Percentiles rank a stretch among this genome's conserved stretches.
These are phyloP conservation scores for Berghia stephanieae DNA, from an alignment of 1,140 invertebrate species.

Conservation along the genomic window DNA sequence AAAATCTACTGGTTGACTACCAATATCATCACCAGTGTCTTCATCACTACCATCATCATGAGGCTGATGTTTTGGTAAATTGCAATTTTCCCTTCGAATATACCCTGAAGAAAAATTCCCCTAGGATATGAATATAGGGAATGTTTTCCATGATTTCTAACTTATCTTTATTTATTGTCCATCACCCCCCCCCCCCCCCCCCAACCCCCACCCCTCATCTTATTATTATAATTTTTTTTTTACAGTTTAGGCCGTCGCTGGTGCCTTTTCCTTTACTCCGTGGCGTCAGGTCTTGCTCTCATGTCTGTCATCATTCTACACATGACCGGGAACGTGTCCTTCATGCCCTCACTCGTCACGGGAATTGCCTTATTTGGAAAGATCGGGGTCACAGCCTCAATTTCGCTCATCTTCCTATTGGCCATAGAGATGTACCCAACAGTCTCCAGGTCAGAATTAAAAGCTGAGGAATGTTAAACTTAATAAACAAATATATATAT, in stretches of 20 bases:
- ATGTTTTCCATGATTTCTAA: not conserved
- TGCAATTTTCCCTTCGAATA: too few species aligned
- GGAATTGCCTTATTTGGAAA: slow-evolving; percentile 57
- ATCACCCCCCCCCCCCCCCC: not conserved
- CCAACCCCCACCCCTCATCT: not conserved
- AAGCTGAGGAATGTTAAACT: too few species aligned
- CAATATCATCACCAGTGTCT: too few species aligned
- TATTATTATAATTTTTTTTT: slow-evolving; percentile 12
- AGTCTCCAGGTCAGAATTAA: too few species aligned
- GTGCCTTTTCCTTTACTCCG: slow-evolving; percentile 58
- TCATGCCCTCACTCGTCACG: slow-evolving; percentile 46
- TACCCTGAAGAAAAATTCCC: not conserved
- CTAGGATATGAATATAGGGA: not conserved
- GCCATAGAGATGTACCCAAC: too few species aligned
- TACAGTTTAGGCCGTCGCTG: slow-evolving; percentile 57
- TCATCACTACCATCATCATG: too few species aligned
- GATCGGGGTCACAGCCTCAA: slow-evolving; percentile 52
- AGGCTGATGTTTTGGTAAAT: too few species aligned
- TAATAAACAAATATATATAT: too few species aligned
- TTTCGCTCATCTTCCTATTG: slow-evolving; percentile 47
- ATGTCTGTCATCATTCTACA: slow-evolving; percentile 53
- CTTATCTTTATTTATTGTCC: not conserved
- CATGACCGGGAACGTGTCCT: slow-evolving; percentile 50
- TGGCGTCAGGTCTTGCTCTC: slow-evolving; percentile 53
- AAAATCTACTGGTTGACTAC: too few species aligned